phyloP scores from a whole-genome alignment of 2,113 vertebrate genomes.

The Petrocephalus zakoni region DNA sequence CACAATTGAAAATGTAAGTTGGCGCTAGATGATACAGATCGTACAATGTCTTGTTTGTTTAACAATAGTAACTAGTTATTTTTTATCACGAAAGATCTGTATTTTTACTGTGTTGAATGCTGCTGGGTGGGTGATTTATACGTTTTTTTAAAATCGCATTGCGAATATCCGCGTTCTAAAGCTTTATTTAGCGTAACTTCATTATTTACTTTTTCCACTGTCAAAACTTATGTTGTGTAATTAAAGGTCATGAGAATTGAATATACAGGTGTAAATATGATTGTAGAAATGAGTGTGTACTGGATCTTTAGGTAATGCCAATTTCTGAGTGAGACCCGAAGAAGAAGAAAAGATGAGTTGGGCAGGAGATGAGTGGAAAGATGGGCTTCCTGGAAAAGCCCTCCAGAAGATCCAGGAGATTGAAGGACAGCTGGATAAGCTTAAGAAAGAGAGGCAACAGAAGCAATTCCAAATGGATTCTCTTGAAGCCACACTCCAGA shows the following conservation, averaged over 20 bases:
- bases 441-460: slow-evolving; percentile 82
- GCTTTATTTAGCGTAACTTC: background rate
- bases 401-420: slow-evolving; percentile 88
- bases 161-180: background rate
- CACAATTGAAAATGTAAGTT: background rate
- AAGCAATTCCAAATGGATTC: slow-evolving; percentile 84
- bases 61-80: background rate
- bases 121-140: background rate
- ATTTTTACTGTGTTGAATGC: background rate
- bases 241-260: background rate
- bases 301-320: slow-evolving; percentile 18
- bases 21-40: background rate
- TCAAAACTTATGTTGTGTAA: background rate
- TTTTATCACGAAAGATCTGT: background rate
- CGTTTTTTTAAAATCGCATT: background rate
- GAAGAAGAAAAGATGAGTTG: slow-evolving; percentile 73
- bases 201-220: background rate
- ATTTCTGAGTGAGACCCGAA: background rate
- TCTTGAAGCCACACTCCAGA: slow-evolving; percentile 77
- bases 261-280: background rate
- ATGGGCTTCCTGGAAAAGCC: slow-evolving; percentile 76
- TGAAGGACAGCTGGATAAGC: slow-evolving; percentile 78
- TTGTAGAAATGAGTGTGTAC: background rate
- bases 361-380: slow-evolving; percentile 89
- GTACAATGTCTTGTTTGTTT: background rate